Evolutionary conservation across 2,113 vertebrate genomes (phyloP).

Genomic region (Chionis minor): DNA sequence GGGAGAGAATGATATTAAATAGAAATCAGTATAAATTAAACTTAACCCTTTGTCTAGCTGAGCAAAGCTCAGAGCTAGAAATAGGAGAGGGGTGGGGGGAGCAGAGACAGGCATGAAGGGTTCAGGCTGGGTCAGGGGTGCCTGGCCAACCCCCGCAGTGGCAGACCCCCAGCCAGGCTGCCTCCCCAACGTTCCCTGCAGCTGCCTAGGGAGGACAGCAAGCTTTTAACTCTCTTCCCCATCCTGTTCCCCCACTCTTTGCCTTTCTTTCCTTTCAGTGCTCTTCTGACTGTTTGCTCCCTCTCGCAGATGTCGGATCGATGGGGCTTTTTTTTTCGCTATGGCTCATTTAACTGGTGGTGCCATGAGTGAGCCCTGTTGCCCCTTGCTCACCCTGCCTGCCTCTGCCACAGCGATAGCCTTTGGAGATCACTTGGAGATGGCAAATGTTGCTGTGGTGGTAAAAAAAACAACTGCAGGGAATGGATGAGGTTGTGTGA

Average conservation of each 20-base stretch:
- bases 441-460: neutral
- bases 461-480: neutral
- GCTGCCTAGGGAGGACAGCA: neutral
- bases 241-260: neutral
- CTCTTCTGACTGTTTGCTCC: neutral
- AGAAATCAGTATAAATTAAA: slow-evolving; percentile 77
- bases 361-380: accelerated
- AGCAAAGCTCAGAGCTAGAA: neutral
- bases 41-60: slow-evolving; percentile 72
- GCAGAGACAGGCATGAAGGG: neutral
- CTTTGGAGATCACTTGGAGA: neutral
- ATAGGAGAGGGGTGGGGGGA: neutral
- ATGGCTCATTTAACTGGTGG: neutral
- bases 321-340: neutral
- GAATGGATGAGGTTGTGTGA: neutral
- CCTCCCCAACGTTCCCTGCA: neutral
- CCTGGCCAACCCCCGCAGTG: neutral
- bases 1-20: slow-evolving; percentile 76
- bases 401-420: neutral
- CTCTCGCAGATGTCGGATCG: accelerated
- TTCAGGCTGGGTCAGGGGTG: neutral
- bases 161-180: neutral
- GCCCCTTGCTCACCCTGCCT: neutral
- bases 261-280: neutral
- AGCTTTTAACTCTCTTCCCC: neutral